phyloP scores from a whole-genome alignment of 2,113 vertebrate genomes.

The Ptychochromis oligacanthus region DNA sequence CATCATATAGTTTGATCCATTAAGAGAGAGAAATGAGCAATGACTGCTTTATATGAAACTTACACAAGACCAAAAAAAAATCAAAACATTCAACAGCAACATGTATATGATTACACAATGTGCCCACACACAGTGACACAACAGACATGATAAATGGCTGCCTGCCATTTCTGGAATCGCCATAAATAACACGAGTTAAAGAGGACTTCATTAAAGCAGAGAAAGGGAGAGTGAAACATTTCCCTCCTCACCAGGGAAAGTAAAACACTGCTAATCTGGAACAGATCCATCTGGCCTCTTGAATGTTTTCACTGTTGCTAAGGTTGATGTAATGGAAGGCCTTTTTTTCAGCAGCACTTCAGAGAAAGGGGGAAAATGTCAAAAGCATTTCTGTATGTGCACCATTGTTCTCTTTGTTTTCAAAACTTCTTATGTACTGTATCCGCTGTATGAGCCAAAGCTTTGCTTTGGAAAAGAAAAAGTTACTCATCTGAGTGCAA shows the following conservation, averaged over 20 bases:
- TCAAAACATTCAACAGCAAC: background rate
- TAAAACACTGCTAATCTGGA: constrained; percentile 63
- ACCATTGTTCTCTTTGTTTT: constrained; percentile 65
- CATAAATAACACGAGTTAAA: constrained; percentile 43
- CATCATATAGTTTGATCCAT: constrained; percentile 2
- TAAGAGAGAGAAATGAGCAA: background rate
- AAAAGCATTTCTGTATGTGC: constrained; percentile 36
- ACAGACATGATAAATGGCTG: constrained; percentile 17
- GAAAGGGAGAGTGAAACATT: constrained; percentile 43
- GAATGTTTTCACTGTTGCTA: constrained; percentile 76
- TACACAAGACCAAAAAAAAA: background rate
- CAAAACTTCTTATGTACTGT: background rate
- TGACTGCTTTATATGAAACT: background rate
- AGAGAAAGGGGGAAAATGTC: constrained; percentile 38
- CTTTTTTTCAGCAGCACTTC: constrained; percentile 50
- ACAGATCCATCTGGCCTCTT: constrained; percentile 56
- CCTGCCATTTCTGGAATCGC: constrained; percentile 19
- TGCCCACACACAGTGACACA: background rate
- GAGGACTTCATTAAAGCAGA: constrained; percentile 26
- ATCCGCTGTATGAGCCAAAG: constrained; percentile 8
- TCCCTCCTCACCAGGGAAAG: constrained; percentile 40
- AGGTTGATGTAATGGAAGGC: constrained; percentile 79
- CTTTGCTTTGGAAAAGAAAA: constrained; percentile 51
- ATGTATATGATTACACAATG: constrained; percentile 9
- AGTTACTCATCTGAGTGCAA: constrained; percentile 14